Percentiles rank a stretch among this genome's conserved stretches.
Evolutionary conservation across 2,888 invertebrate genomes (phyloP).

Genomic region (Archips xylosteana): DNA sequence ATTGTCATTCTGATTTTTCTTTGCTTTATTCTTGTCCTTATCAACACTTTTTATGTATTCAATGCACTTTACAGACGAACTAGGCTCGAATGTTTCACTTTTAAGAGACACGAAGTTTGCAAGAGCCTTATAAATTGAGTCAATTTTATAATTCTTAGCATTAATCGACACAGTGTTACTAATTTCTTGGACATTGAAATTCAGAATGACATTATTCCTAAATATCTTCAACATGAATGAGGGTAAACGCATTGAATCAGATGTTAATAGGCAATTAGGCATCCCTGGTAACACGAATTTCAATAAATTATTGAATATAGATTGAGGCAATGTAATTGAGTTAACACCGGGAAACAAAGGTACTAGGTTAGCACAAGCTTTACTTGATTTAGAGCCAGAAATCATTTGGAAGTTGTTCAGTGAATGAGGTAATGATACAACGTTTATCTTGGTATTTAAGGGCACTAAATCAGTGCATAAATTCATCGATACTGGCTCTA

Average conservation of each 20-base stretch:
- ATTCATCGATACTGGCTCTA: not conserved
- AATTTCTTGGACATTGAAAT: constrained; percentile 2
- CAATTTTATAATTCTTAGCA: constrained; percentile 24
- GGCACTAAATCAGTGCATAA: not conserved
- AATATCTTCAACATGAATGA: constrained; percentile 19
- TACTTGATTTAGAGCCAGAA: not conserved
- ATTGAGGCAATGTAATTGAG: not conserved
- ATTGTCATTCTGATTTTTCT: constrained; percentile 5
- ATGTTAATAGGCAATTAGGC: not conserved
- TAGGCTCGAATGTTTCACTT: no score
- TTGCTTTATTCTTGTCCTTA: not conserved
- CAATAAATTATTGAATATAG: not conserved
- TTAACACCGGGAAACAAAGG: not conserved
- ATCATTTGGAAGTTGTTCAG: not conserved
- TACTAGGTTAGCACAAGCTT: constrained; percentile 22
- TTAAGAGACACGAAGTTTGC: not conserved
- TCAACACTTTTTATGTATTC: constrained; percentile 31
- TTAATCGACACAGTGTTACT: constrained; percentile 19
- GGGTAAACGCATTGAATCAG: constrained; percentile 1
- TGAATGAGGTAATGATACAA: not conserved
- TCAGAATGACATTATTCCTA: constrained; percentile 29
- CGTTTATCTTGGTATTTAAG: not conserved
- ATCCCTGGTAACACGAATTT: not conserved
- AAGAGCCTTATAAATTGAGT: constrained; percentile 32
- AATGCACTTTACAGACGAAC: constrained; percentile 19